Evolutionary conservation across 1,140 invertebrate genomes (phyloP).

Genomic region (Drosophila kurseongensis): DNA sequence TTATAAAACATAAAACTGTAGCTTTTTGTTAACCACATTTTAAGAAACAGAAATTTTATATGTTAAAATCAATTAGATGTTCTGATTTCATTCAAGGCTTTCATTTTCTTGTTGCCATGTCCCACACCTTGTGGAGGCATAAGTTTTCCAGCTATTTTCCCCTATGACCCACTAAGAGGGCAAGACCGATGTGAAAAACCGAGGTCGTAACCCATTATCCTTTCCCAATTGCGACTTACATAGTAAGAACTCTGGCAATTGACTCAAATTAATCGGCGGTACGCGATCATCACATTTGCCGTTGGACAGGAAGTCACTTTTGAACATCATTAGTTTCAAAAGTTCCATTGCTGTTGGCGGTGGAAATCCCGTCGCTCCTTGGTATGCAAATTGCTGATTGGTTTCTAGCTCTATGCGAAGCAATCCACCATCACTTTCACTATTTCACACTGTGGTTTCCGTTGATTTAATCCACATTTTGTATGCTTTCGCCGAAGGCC

Average conservation of each 20-base stretch:
- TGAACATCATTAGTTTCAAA: conserved; percentile 84
- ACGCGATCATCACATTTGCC: conserved; percentile 86
- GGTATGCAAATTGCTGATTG: conserved; percentile 3
- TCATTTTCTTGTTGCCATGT: background rate
- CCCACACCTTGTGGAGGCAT: background rate
- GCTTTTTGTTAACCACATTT: too few species aligned
- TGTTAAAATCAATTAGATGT: too few species aligned
- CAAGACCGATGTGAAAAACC: background rate
- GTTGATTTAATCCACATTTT: conserved; percentile 41
- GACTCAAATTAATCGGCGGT: conserved; percentile 89
- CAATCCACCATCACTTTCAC: conserved; percentile 47
- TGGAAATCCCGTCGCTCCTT: background rate
- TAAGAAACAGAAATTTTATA: too few species aligned
- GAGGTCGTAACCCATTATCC: background rate
- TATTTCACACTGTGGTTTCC: conserved; percentile 50
- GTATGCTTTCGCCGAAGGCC: conserved; percentile 14
- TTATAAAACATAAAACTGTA: too few species aligned
- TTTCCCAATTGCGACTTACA: conserved; percentile 85
- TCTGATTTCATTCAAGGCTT: too few species aligned
- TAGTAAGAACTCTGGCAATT: conserved; percentile 90
- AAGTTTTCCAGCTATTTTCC: background rate
- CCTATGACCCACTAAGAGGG: background rate
- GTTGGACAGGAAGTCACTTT: conserved; percentile 84
- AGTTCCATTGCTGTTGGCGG: conserved; percentile 79
- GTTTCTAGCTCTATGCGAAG: conserved; percentile 11